These are phyloP conservation scores for Acrocephalus arundinaceus DNA, from an alignment of 2,113 vertebrate species.

Conservation along the genomic window DNA sequence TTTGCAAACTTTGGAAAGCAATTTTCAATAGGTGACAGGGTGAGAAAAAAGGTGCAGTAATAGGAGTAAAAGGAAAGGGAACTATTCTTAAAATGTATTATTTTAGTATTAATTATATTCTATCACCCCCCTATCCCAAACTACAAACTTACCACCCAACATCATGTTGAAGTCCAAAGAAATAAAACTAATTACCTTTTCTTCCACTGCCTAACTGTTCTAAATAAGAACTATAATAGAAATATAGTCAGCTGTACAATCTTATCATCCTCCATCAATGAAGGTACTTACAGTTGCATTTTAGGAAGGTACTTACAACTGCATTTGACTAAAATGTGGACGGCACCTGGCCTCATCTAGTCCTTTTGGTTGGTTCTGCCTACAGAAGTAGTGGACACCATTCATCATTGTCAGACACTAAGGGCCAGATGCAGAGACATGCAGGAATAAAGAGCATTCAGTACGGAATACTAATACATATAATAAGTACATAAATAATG, in stretches of 20 bases:
- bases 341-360: background rate
- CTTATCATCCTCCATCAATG: background rate
- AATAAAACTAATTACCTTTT: background rate
- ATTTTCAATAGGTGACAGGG: background rate
- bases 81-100: background rate
- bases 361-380: background rate
- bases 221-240: background rate
- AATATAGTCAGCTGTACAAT: background rate
- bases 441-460: background rate
- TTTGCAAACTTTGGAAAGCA: background rate
- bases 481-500: background rate
- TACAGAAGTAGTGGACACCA: background rate
- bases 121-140: background rate
- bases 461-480: background rate
- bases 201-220: background rate
- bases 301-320: background rate
- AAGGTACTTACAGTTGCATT: background rate
- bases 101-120: background rate
- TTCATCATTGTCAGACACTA: background rate
- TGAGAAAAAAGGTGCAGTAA: background rate
- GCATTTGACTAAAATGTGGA: background rate
- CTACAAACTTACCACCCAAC: background rate
- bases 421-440: background rate
- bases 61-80: background rate
- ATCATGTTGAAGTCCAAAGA: background rate